A percentile compares a stretch with the other conserved stretches of the same genome.
phyloP scores from a whole-genome alignment of 2,888 invertebrate species.

The Onthophagus sagittarius region DNA sequence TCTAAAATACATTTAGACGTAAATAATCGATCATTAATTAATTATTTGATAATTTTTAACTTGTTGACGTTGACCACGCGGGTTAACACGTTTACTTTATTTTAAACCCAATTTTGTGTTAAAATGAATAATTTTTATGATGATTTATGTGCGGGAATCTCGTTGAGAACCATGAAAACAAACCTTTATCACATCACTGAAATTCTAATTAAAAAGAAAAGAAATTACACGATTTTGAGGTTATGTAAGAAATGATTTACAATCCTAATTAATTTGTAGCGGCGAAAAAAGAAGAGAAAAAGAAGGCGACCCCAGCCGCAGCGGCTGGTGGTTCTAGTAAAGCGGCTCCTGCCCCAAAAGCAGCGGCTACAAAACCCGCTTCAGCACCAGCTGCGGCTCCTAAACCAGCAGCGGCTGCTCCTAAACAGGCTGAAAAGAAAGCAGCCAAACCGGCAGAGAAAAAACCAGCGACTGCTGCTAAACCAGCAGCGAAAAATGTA shows the following conservation, averaged over 20 bases:
- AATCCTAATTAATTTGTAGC: slow-evolving; percentile 44
- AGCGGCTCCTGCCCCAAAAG: slow-evolving; percentile 39
- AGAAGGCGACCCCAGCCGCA: slow-evolving; percentile 48
- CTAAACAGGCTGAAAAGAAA: slow-evolving; percentile 37
- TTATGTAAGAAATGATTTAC: not conserved
- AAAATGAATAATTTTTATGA: slow-evolving; percentile 38
- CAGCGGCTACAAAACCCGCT: slow-evolving; percentile 46
- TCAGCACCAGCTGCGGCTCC: slow-evolving; percentile 43
- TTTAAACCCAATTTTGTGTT: not conserved
- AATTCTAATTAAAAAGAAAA: not conserved
- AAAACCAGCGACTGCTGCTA: slow-evolving; percentile 53
- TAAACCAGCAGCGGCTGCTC: slow-evolving; percentile 50
- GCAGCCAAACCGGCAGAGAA: slow-evolving; percentile 43
- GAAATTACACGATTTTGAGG: slow-evolving; percentile 14
- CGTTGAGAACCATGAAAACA: slow-evolving; percentile 49
- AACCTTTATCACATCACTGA: slow-evolving; percentile 17
- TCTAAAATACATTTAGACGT: not conserved
- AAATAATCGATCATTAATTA: not conserved
- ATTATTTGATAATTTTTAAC: not conserved
- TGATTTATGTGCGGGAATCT: slow-evolving; percentile 57
- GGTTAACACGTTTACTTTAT: slow-evolving; percentile 13
- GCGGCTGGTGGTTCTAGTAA: slow-evolving; percentile 42
- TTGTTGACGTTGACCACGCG: slow-evolving; percentile 33
- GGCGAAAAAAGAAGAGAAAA: slow-evolving; percentile 57
- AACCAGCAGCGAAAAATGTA: slow-evolving; percentile 50